Base-by-base conservation (phyloP, 2,888 invertebrate genomes). In the Nephrocerus scutellatus region DNA sequence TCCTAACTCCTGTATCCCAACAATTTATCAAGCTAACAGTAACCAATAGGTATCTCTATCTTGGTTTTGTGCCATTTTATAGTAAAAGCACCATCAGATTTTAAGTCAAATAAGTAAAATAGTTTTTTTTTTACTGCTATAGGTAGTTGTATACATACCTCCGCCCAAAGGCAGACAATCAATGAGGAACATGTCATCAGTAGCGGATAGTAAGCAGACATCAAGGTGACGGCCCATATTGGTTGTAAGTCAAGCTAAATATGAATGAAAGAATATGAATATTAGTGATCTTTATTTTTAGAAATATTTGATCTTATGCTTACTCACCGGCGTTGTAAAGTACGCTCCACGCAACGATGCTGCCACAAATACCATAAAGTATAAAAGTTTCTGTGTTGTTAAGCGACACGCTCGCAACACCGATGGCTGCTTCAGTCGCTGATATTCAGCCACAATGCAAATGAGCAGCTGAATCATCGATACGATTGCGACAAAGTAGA, bases 131-230 rank as follows among this genome's bases (percentile, higher is more conserved):
- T n/a, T n/a, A n/a, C n/a, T n/a, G n/a, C n/a, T n/a, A n/a, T n/a
- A n/a, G n/a, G n/a, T n/a, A n/a, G n/a, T n/a, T n/a, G n/a, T 8
- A 6, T 25, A 73, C 79, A 76, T 67, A 86, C 87, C 80, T 92
- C 91, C 25, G 91, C 91, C 91, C 91, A 91, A 65, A 90, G 87
- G 69, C 92, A 92, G 49, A 91, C 90, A 51, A 92, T 84, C 43
- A 91, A 74, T 1, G 91, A 91, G 1, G 89, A 84, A 35, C 90
- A 88, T 8, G 89, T 86, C 74, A 91, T 77, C 41, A 91, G 73
- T 29, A 92, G 74, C 2, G 91, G 90, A 69, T 91, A 92, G 70
- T 89, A 92, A 0, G 90, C 89, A 16, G 88, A 88, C 55, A 89
- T 75, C 29, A 92, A 74, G 60, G 86, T 87, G 43, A 82, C 80